Evolutionary conservation across 2,113 vertebrate species (phyloP).

Genomic region (Speoplatyrhinus poulsoni): DNA sequence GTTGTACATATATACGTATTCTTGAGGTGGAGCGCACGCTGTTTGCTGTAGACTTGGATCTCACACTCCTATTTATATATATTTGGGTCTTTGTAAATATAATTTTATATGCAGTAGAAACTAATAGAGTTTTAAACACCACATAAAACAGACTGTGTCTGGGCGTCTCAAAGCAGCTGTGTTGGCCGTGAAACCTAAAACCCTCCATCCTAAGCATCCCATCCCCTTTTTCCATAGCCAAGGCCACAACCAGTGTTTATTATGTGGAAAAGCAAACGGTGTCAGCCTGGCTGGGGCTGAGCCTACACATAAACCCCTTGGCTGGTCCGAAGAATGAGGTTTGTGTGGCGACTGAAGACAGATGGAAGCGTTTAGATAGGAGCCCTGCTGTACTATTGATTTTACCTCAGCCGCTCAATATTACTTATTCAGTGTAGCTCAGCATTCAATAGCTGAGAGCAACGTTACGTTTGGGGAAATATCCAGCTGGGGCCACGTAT

Average conservation of each 20-base stretch:
- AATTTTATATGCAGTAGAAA: slow-evolving; percentile 40
- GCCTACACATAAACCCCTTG: slow-evolving; percentile 17
- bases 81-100: slow-evolving; percentile 22
- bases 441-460: background rate
- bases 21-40: slow-evolving; percentile 41
- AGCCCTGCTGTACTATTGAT: slow-evolving; percentile 3
- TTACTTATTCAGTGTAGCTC: background rate
- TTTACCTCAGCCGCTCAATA: background rate
- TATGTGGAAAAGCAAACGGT: background rate
- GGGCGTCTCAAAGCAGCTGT: slow-evolving; percentile 27
- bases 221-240: slow-evolving; percentile 15
- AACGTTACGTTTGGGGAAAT: slow-evolving; percentile 6
- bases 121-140: background rate
- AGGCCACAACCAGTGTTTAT: slow-evolving; percentile 27
- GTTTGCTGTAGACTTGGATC: slow-evolving; percentile 16
- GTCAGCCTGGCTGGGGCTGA: background rate
- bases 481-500: background rate
- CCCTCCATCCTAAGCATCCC: slow-evolving; percentile 18
- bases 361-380: background rate
- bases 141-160: slow-evolving; percentile 37
- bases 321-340: slow-evolving; percentile 18
- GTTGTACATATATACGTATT: slow-evolving; percentile 36
- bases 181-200: slow-evolving; percentile 43
- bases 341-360: slow-evolving; percentile 22
- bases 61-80: slow-evolving; percentile 30